Evolutionary conservation across 2,113 vertebrate species (phyloP), one percentile per base, ranked within the genome.

Genomic region (Australoheros scitulus): DNA sequence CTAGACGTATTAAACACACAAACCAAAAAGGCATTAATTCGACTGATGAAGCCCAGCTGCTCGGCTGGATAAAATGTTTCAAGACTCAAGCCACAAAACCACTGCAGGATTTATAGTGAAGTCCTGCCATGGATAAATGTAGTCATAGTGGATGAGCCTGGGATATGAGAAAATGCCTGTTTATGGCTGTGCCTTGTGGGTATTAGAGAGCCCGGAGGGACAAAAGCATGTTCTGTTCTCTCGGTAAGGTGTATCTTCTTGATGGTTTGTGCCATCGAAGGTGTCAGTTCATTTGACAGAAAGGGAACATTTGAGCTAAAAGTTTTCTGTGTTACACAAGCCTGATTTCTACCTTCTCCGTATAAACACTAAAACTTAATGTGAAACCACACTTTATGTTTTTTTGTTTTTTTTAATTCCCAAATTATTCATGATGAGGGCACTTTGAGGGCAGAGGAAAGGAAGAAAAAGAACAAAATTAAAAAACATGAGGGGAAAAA

Each of bases 81-180:
- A 76, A 76, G 56, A 63, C 15, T 81, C 70, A 77, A 76, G 41
- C 77, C 84, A 80, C 82, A 91, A 80, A 90, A 84, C 82, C 84
- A 61, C 84, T 61, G 72, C 22, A 41, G 70, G 88, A 38, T 79
- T 85, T 79, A 61, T 64, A 82, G 84, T 76, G 85, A 87, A 86
- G 81, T 76, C 76, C 72, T 82, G 83, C 56, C 75, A 7, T 78
- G 68, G 26, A 55, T 72, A 78, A 85, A 76, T 65, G 81, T 14
- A 79, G 68, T 32, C 74, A 14, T 78, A 76, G n/a, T 11, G 52
- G 74, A 79, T 77, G 76, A 86, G 76, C 22, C 32, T 2, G 52
- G 64, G 63, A 80, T 57, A 68, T 34, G 59, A 58, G 74, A 76
- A 76, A 77, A 76, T 18, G 70, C 60, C 72, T 80, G 41, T 87